Percentiles rank a stretch among this genome's conserved stretches.
Conservation (phyloP, 2,888 invertebrate species). For the Biston betularia region DNA sequence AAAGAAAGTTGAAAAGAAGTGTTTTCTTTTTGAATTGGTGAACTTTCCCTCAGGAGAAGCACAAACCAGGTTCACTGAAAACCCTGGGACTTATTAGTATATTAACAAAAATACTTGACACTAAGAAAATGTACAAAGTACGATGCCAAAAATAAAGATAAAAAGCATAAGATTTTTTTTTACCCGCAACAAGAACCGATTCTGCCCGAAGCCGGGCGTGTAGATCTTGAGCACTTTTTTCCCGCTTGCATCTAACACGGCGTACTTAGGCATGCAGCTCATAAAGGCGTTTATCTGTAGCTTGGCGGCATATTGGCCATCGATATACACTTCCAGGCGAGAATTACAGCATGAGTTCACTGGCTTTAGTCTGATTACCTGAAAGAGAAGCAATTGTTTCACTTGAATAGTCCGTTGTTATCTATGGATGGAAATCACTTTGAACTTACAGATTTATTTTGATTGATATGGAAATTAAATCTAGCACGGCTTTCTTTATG, state of each 20-base stretch:
- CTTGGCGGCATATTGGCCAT: slow-evolving; percentile 3
- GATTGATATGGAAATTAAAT: too few relatives aligned
- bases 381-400: background rate
- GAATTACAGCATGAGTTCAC: background rate
- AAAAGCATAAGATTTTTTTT: background rate
- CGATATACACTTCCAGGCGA: slow-evolving; percentile 2
- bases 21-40: too few relatives aligned
- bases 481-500: too few relatives aligned
- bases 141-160: too few relatives aligned
- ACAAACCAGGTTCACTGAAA: too few relatives aligned
- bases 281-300: background rate
- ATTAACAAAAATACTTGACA: too few relatives aligned
- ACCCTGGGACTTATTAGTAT: too few relatives aligned
- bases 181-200: slow-evolving; percentile 1
- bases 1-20: too few relatives aligned
- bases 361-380: slow-evolving; percentile 8
- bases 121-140: too few relatives aligned
- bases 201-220: background rate
- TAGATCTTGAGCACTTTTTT: slow-evolving; percentile 1
- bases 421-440: too few relatives aligned
- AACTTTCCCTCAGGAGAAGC: too few relatives aligned
- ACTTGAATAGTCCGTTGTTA: background rate
- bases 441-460: too few relatives aligned
- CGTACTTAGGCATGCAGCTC: background rate
- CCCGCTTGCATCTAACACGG: background rate